Evolutionary conservation across 2,888 invertebrate species (phyloP).

Genomic region (Aleiodes leptofemur): DNA sequence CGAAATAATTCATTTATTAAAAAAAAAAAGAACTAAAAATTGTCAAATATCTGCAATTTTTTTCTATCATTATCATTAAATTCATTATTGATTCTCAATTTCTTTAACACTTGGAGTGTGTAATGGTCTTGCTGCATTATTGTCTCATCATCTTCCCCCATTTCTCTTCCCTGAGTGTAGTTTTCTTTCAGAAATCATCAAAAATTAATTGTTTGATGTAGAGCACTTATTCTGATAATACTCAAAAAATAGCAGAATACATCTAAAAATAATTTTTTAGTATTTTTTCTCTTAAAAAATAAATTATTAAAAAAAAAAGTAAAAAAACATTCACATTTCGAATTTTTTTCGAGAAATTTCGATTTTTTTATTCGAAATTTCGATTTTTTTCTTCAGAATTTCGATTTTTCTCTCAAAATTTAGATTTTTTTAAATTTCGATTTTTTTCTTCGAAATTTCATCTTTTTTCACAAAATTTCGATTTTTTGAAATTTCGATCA

Average conservation of each 20-base stretch:
- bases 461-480: background rate
- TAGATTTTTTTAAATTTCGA: background rate
- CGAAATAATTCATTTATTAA: too few species aligned
- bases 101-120: constrained; percentile 34
- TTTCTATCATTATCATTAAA: too few species aligned
- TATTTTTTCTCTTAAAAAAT: too few species aligned
- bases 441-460: background rate
- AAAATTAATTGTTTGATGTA: constrained; percentile 35
- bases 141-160: constrained; percentile 34
- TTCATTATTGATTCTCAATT: background rate
- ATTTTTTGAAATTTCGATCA: too few species aligned
- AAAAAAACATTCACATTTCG: background rate
- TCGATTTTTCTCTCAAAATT: constrained; percentile 15
- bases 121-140: constrained; percentile 37
- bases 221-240: background rate
- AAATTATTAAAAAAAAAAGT: background rate
- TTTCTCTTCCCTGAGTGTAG: constrained; percentile 33
- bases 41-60: too few species aligned
- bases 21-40: too few species aligned
- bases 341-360: background rate
- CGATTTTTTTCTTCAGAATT: too few species aligned
- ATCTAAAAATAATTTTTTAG: too few species aligned
- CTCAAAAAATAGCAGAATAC: too few species aligned
- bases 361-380: constrained; percentile 4
- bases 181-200: background rate